Evolutionary conservation across 2,113 vertebrate species (phyloP), one percentile per base, ranked within the genome.

Genomic region (Danionella cerebrum): DNA sequence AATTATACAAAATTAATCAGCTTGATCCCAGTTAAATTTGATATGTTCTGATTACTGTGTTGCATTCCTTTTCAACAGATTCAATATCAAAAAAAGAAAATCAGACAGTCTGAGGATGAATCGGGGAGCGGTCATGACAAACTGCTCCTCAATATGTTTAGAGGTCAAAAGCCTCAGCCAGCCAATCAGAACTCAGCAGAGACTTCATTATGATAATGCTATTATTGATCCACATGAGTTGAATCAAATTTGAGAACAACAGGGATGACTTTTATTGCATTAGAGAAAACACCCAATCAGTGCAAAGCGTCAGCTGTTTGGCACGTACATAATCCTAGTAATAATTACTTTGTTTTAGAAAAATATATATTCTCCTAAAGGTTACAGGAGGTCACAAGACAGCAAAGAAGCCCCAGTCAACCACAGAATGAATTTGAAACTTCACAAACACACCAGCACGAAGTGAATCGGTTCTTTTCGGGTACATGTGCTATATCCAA

Each of bases 161-260:
- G 53, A 69, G 59, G 59, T 69, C 66, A 69, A 25, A 38, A 63
- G 51, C 44, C 64, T 24, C 19, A 38, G 44, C 36, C 55, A 35
- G 57, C 67, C 67, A 70, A 62, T 70, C 55, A 62, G 18, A 62
- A 35, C 45, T 7, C 16, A 41, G 24, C 16, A 19, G 12, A 44
- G 35, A 42, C 42, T 69, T 69, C 44, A 73, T 73, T 69, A 69
- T 36, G 41, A 14, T 38, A 31, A 64, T 64, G 58, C 65, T 21
- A 50, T 64, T 50, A 73, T 65, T 69, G 60, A 55, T 69, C 58
- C 62, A 21, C 39, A 60, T 62, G 41, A 31, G 47, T 24, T 31
- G 41, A 39, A 68, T 52, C 50, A 18, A 19, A 54, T 73, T 69
- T 48, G 51, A 53, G 62, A 44, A 18, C 52, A 51, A 58, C 57